A percentile compares a stretch with the other conserved stretches of the same genome.
Evolutionary conservation across 92 coral and sea anemone genomes (phyloP).

Genomic region (Epizoanthus fatuus): DNA sequence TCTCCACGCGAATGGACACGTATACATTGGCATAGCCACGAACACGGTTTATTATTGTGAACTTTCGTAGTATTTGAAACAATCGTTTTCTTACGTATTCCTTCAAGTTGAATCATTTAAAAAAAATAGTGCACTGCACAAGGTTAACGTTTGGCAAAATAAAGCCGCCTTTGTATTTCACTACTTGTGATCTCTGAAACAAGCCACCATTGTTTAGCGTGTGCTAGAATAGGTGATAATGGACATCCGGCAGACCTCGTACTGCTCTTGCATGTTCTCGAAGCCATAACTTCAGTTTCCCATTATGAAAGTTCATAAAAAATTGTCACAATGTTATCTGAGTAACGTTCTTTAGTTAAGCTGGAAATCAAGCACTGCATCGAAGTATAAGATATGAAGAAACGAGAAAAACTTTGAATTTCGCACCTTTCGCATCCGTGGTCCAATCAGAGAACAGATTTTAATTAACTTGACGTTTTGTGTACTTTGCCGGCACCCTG

Average conservation of each 20-base stretch:
- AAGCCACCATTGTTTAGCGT: conserved; percentile 24
- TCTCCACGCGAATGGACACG: too few relatives aligned
- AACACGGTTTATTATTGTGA: neutral
- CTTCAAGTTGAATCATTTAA: too few relatives aligned
- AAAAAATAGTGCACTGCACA: neutral
- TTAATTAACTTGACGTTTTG: conserved; percentile 18
- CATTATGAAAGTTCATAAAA: conserved; percentile 3
- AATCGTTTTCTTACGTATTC: neutral
- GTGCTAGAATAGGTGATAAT: neutral
- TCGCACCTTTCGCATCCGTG: neutral
- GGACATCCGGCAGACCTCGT: neutral
- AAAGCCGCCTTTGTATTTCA: neutral
- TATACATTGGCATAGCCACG: too few relatives aligned
- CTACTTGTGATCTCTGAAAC: neutral
- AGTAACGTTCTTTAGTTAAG: neutral
- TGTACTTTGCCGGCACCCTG: neutral
- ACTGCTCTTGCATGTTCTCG: conserved; percentile 14
- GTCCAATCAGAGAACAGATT: neutral
- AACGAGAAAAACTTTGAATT: conserved; percentile 7
- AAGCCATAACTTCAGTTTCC: neutral
- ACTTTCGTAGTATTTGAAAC: neutral
- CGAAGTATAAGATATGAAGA: neutral
- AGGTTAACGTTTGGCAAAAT: neutral
- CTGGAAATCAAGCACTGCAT: conserved; percentile 17
- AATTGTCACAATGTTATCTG: neutral